Base-by-base conservation (phyloP, 2,797 vertebrate species). In the Manis pentadactyla region DNA sequence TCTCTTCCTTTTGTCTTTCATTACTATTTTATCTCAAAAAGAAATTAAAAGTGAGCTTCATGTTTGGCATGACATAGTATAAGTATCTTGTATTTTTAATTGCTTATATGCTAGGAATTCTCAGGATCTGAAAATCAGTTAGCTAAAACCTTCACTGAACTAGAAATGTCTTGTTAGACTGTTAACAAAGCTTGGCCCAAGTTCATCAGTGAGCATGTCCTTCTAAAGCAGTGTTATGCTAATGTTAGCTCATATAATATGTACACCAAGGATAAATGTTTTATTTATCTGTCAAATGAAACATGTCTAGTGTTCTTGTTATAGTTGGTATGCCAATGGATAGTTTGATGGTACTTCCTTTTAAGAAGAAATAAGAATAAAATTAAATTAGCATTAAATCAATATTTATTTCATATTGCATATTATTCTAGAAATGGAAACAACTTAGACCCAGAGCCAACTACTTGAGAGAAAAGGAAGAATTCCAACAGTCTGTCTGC, bases 41-140 rank as follows among this genome's bases (percentile, higher is more conserved):
- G 31, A 93, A 87, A 93, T 78, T 68, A 78, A 87, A 82, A 90
- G 12, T 64, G 21, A 90, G 18, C 27, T 95, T 69, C 69, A 39
- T 88, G 46, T 78, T 91, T 91, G 71, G 13, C 73, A 82, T 71
- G 39, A 21, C n/a, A 5, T 14, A 49, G 18, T 85, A 69, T 31
- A 92, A 88, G 49, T 64, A 57, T 18, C 37, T 37, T 68, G 2
- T 75, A 66, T 83, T 93, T 46, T 86, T 77, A 63, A 57, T 90
- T 83, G 34, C 75, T 85, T 63, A 55, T 34, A 23, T 71, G 7
- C 12, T 77, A 14, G 73, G 14, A 49, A 63, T 82, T 92, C 27
- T 85, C 39, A 53, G 27, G 14, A 74, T 87, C 31, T 79, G 57
- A 63, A 87, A 93, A 92, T 55, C 73, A 77, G 34, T 51, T 23